Percentiles rank a stretch among this genome's conserved stretches.
Conservation (phyloP, 2,888 invertebrate species). For the Merodon equestris region DNA sequence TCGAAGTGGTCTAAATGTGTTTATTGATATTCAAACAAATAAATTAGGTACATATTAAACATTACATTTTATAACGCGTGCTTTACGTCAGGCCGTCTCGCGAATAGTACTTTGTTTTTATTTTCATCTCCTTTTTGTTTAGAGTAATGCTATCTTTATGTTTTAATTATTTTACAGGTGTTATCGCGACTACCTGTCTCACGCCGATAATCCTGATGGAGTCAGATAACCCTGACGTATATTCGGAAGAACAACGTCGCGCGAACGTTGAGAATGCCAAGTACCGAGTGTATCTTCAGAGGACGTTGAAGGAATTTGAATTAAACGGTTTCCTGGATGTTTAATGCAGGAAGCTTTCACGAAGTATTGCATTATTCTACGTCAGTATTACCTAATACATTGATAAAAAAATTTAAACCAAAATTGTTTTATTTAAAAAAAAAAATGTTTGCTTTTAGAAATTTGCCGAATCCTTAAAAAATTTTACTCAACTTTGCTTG, state of each 20-base stretch:
- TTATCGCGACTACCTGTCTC: conserved; percentile 77
- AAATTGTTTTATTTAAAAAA: no score
- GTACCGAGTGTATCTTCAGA: conserved; percentile 73
- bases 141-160: no score
- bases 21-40: no score
- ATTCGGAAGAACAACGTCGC: conserved; percentile 70
- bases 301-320: conserved; percentile 76
- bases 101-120: not conserved
- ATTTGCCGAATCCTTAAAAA: no score
- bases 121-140: no score
- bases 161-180: conserved; percentile 71
- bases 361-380: not conserved
- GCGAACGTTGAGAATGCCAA: conserved; percentile 77
- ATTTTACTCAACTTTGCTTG: no score
- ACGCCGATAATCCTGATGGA: conserved; percentile 77
- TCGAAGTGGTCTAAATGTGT: no score
- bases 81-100: no score
- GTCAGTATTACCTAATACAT: not conserved
- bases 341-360: conserved; percentile 50
- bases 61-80: no score
- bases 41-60: no score
- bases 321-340: conserved; percentile 76
- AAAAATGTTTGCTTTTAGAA: no score
- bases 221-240: conserved; percentile 73
- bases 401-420: not conserved